A percentile compares a stretch with the other conserved stretches of the same genome.
Conservation (phyloP, 2,888 invertebrate species). For the Diaprepes abbreviatus region DNA sequence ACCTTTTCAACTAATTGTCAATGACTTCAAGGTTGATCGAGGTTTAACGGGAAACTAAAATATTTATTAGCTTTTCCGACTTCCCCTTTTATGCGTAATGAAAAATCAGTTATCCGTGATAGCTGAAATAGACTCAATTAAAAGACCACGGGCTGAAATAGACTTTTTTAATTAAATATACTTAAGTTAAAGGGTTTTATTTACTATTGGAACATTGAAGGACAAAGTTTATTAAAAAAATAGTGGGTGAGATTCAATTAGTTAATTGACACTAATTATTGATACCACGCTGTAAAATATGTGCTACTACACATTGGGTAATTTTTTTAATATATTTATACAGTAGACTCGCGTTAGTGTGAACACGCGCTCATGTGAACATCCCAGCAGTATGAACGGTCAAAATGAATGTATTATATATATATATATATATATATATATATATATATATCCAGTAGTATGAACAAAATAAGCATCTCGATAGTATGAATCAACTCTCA, state of each 20-base stretch:
- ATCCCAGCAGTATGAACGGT: too few species aligned
- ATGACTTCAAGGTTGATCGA: constrained; percentile 3
- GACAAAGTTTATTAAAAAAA: neutral
- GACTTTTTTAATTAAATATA: constrained; percentile 5
- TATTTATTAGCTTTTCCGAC: constrained; percentile 1
- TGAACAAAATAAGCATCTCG: too few species aligned
- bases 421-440: too few species aligned
- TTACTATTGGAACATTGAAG: neutral
- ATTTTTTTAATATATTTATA: too few species aligned
- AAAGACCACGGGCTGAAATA: neutral
- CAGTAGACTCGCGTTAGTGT: too few species aligned
- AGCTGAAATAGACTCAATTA: neutral
- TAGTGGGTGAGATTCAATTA: neutral
- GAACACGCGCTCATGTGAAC: too few species aligned
- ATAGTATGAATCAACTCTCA: too few species aligned
- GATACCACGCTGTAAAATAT: neutral
- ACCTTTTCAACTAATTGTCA: constrained; percentile 50
- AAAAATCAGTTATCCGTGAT: constrained; percentile 5
- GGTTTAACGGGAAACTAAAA: constrained; percentile 2
- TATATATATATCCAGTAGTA: too few species aligned
- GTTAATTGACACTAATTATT: neutral
- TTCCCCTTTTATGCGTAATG: constrained; percentile 2
- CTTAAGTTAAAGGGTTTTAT: neutral
- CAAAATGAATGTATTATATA: too few species aligned
- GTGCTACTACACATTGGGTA: too few species aligned